These are phyloP conservation scores for Callionymus lyra DNA, from an alignment of 2,113 vertebrate species.

Conservation along the genomic window DNA sequence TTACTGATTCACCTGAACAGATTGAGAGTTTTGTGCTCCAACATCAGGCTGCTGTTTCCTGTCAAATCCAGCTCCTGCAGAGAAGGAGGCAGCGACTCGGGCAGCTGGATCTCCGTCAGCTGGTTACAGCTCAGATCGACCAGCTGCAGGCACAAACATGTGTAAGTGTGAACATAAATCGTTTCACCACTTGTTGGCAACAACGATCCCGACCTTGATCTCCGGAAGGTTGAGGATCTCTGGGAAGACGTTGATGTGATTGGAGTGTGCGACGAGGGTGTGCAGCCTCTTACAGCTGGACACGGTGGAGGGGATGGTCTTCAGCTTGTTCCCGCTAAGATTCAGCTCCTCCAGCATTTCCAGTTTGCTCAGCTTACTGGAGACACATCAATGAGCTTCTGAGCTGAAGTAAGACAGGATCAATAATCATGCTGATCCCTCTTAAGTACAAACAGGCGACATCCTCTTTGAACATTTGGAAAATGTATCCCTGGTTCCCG, in stretches of 20 bases:
- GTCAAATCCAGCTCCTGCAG: constrained; percentile 90
- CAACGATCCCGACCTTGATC: constrained; percentile 78
- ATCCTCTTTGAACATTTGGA: no score
- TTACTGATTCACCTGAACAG: constrained; percentile 78
- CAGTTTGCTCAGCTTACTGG: constrained; percentile 88
- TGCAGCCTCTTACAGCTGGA: constrained; percentile 89
- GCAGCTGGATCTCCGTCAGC: constrained; percentile 86
- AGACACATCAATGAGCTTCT: no score
- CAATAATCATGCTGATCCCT: no score
- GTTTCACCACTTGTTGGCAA: not conserved
- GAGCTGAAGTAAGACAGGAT: no score
- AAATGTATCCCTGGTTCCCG: no score
- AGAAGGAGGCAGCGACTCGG: constrained; percentile 77
- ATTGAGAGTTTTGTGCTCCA: constrained; percentile 91
- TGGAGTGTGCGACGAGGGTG: constrained; percentile 87
- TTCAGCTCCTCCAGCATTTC: constrained; percentile 90
- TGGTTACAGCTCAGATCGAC: constrained; percentile 94
- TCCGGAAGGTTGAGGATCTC: constrained; percentile 86
- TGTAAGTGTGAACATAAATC: constrained; percentile 1
- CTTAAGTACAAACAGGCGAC: no score
- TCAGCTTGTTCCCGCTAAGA: constrained; percentile 90
- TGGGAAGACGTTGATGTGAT: constrained; percentile 88
- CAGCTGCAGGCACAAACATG: constrained; percentile 58
- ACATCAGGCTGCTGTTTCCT: constrained; percentile 82
- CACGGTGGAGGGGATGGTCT: constrained; percentile 90